A percentile compares a stretch with the other conserved stretches of the same genome.
phyloP scores from a whole-genome alignment of 2,888 invertebrate genomes.

The Melinaea menophilus region DNA sequence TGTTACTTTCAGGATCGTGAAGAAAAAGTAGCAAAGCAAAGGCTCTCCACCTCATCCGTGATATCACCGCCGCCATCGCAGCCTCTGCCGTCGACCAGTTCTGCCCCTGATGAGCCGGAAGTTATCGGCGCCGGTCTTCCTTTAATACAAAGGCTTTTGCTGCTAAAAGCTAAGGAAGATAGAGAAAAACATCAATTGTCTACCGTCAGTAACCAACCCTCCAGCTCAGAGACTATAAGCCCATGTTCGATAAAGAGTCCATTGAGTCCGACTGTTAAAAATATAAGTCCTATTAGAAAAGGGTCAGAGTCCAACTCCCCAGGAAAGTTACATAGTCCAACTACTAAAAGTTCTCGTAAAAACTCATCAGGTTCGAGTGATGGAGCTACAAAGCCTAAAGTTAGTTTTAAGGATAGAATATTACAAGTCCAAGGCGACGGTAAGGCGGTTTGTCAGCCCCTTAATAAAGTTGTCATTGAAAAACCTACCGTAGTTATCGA shows the following conservation, averaged over 20 bases:
- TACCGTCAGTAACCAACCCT: slow-evolving; percentile 66
- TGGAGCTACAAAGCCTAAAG: slow-evolving; percentile 73
- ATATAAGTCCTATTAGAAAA: slow-evolving; percentile 71
- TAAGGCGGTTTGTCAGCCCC: slow-evolving; percentile 67
- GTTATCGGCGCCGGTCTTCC: slow-evolving; percentile 84
- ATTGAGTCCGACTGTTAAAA: slow-evolving; percentile 71
- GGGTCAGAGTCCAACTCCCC: slow-evolving; percentile 72
- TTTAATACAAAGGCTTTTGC: slow-evolving; percentile 83
- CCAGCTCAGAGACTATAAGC: slow-evolving; percentile 73
- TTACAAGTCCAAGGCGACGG: slow-evolving; percentile 77
- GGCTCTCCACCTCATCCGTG: slow-evolving; percentile 59
- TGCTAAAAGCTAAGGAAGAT: slow-evolving; percentile 87
- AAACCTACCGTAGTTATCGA: slow-evolving; percentile 69
- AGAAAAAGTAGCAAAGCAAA: slow-evolving; percentile 72
- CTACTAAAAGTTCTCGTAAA: slow-evolving; percentile 68
- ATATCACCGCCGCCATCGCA: slow-evolving; percentile 69
- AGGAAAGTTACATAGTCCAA: slow-evolving; percentile 70
- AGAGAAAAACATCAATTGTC: slow-evolving; percentile 72
- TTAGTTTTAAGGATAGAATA: slow-evolving; percentile 80
- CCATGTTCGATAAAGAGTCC: slow-evolving; percentile 74
- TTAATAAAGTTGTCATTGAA: slow-evolving; percentile 62
- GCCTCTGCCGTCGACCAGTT: slow-evolving; percentile 79
- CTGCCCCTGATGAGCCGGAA: slow-evolving; percentile 79
- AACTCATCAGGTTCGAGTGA: slow-evolving; percentile 71
- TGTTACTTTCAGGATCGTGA: slow-evolving; percentile 62